phyloP scores from a whole-genome alignment of 2,888 invertebrate genomes.

The Sinopyrophorus schimmeli region DNA sequence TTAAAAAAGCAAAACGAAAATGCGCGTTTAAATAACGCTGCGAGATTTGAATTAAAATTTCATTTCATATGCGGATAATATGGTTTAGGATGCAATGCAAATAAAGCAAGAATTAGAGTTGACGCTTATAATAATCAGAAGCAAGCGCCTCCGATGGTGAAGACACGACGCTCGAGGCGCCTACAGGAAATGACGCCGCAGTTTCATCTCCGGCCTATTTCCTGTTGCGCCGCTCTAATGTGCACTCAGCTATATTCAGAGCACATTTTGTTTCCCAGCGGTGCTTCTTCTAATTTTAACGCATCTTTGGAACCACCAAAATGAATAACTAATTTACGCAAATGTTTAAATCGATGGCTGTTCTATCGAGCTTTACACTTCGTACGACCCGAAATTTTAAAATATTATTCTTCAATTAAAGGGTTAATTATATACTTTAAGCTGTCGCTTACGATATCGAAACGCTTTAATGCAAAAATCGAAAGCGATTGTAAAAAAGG shows the following conservation, averaged over 20 bases:
- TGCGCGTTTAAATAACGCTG: no score
- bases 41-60: background rate
- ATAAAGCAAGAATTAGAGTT: conserved; percentile 24
- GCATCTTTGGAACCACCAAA: conserved; percentile 25
- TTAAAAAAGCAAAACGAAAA: no score
- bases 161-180: conserved; percentile 31
- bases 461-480: background rate
- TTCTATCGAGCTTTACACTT: background rate
- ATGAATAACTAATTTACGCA: conserved; percentile 19
- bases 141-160: conserved; percentile 30
- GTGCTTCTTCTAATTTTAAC: conserved; percentile 46
- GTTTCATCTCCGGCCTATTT: conserved; percentile 60
- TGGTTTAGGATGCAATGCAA: conserved; percentile 12
- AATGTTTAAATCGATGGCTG: conserved; percentile 6
- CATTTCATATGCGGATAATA: background rate
- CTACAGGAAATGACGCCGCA: conserved; percentile 56
- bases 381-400: no score
- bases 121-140: conserved; percentile 27
- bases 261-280: conserved; percentile 43
- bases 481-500: conserved; percentile 6
- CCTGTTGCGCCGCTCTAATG: conserved; percentile 54
- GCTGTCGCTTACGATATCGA: background rate
- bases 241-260: conserved; percentile 49
- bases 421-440: background rate
- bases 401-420: no score